These are phyloP conservation scores for Toxonevra muliebris DNA, from an alignment of 2,888 invertebrate species.

Conservation along the genomic window DNA sequence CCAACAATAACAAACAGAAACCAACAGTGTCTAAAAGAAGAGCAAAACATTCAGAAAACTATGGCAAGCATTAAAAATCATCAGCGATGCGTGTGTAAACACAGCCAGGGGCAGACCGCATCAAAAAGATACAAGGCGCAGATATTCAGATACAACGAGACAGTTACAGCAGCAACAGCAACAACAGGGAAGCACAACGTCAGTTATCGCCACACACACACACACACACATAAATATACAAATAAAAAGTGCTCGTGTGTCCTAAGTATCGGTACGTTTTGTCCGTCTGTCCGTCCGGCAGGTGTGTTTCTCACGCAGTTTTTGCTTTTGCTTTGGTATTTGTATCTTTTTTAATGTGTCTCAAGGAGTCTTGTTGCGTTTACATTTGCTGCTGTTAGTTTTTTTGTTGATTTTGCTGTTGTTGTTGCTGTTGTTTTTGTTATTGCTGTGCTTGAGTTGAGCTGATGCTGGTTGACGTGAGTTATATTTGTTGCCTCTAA, in stretches of 20 bases:
- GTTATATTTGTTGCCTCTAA: constrained; percentile 19
- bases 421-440: constrained; percentile 16
- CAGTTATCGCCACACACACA: too few relatives aligned
- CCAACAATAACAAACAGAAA: too few relatives aligned
- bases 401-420: constrained; percentile 26
- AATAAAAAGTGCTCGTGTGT: background rate
- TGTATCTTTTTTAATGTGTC: constrained; percentile 20
- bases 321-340: constrained; percentile 22
- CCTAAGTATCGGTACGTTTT: constrained; percentile 1
- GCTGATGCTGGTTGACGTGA: constrained; percentile 11
- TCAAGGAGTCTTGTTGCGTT: constrained; percentile 11
- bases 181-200: background rate
- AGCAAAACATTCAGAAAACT: too few relatives aligned
- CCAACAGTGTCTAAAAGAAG: too few relatives aligned
- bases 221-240: background rate
- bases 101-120: constrained; percentile 28
- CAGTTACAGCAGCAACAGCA: background rate
- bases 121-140: constrained; percentile 11
- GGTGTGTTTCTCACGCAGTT: constrained; percentile 44
- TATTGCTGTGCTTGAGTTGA: constrained; percentile 12
- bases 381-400: background rate
- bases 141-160: background rate
- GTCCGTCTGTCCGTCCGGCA: constrained; percentile 34
- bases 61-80: background rate
- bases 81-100: constrained; percentile 35